Evolutionary conservation across 2,113 vertebrate species (phyloP).

Genomic region (Neotoma lepida): DNA sequence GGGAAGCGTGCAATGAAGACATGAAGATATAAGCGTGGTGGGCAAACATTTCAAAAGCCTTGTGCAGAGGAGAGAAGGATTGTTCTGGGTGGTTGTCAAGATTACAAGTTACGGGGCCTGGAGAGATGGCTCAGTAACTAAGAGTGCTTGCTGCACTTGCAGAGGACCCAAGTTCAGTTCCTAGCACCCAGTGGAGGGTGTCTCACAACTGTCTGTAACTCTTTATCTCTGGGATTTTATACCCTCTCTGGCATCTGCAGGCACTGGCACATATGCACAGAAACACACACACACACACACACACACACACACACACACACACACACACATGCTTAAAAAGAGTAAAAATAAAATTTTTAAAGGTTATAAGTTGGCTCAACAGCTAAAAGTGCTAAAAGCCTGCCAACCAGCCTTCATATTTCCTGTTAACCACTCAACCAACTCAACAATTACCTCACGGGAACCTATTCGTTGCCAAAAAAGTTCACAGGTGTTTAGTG

Average conservation of each 20-base stretch:
- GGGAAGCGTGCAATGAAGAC: constrained; percentile 19
- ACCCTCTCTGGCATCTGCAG: no score
- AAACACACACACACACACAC: not conserved
- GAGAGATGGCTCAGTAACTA: not conserved
- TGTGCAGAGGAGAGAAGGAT: not conserved
- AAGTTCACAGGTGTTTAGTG: not conserved
- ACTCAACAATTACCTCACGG: not conserved
- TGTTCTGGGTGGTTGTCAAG: not conserved
- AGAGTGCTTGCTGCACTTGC: not conserved
- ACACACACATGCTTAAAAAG: not conserved
- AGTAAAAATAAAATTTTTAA: not conserved
- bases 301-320: not conserved
- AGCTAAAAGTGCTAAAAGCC: not conserved
- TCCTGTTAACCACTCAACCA: not conserved
- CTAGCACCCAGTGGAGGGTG: not conserved
- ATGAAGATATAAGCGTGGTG: not conserved
- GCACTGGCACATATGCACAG: not conserved
- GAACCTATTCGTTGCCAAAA: not conserved
- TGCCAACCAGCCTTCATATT: not conserved
- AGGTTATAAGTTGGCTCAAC: not conserved
- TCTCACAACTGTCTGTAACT: not conserved
- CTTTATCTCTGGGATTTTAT: not conserved
- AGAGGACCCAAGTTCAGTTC: not conserved
- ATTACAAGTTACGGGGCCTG: not conserved
- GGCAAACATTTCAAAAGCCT: not conserved